Evolutionary conservation across 2,797 vertebrate species (phyloP).

Genomic region (Molossus molossus): DNA sequence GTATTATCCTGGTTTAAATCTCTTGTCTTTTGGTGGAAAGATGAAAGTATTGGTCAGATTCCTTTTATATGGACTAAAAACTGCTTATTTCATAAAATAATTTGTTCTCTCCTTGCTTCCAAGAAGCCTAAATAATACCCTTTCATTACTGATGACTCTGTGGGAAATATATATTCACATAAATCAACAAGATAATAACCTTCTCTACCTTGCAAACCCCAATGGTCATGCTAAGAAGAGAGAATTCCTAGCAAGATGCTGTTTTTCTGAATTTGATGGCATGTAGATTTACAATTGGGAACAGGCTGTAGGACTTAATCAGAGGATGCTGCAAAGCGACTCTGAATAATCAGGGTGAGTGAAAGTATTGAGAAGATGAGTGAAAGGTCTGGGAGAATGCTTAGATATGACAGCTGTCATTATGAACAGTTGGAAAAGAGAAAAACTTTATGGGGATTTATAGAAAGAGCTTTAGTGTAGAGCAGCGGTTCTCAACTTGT

Average conservation of each 20-base stretch:
- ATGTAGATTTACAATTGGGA: background rate
- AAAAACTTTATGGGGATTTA: background rate
- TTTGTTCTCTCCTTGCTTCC: background rate
- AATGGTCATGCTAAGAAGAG: background rate
- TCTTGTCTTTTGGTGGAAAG: background rate
- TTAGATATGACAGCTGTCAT: background rate
- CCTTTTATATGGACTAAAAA: background rate
- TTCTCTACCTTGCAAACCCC: background rate
- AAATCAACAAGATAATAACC: background rate
- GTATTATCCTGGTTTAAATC: background rate
- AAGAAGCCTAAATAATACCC: background rate
- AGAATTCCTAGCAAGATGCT: background rate
- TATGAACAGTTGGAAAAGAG: background rate
- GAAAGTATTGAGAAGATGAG: background rate
- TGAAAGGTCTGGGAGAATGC: background rate
- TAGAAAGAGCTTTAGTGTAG: background rate
- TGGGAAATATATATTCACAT: background rate
- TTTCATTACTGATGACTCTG: slow-evolving; percentile 9
- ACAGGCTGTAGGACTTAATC: background rate
- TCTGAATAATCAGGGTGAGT: background rate
- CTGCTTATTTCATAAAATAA: background rate
- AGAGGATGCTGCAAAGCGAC: background rate
- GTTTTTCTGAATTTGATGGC: background rate
- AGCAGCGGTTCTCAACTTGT: too few relatives aligned
- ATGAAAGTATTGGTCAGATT: slow-evolving; percentile 35